A percentile compares a stretch with the other conserved stretches of the same genome.
Conservation (phyloP, 2,113 vertebrate species). For the Tragulus kanchil region DNA sequence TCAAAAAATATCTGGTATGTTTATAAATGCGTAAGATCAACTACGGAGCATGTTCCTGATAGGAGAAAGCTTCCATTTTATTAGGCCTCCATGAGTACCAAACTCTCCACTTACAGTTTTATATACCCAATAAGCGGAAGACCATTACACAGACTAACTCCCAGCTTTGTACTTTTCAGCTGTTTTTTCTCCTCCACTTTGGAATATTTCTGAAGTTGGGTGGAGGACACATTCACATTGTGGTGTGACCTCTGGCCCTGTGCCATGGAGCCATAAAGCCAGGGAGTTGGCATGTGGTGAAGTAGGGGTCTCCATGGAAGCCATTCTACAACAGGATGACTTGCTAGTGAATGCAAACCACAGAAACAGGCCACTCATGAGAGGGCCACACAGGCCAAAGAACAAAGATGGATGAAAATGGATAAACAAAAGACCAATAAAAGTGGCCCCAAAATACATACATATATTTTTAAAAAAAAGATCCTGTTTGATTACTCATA, state of each 20-base stretch:
- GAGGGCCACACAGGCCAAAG: no score
- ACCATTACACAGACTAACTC: not conserved
- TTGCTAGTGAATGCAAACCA: not conserved
- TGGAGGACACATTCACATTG: not conserved
- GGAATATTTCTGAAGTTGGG: not conserved
- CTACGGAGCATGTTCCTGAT: not conserved
- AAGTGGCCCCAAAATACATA: no score
- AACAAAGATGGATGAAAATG: no score
- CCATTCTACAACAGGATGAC: not conserved
- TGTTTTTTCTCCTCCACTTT: not conserved
- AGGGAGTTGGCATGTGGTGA: not conserved
- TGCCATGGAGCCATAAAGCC: not conserved
- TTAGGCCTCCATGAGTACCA: not conserved
- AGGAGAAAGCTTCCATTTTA: constrained; percentile 34
- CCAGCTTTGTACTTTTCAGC: not conserved
- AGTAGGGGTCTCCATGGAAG: not conserved
- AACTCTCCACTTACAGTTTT: constrained; percentile 34
- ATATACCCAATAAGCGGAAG: not conserved
- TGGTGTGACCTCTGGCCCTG: not conserved
- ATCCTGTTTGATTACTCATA: constrained; percentile 44
- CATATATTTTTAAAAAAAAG: not conserved
- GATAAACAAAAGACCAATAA: no score
- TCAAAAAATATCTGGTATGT: not conserved
- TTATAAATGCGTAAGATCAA: constrained; percentile 29
- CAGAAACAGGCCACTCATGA: no score